A percentile compares a stretch with the other conserved stretches of the same genome.
Evolutionary conservation across 2,113 vertebrate species (phyloP).

Genomic region (Xiphophorus couchianus): DNA sequence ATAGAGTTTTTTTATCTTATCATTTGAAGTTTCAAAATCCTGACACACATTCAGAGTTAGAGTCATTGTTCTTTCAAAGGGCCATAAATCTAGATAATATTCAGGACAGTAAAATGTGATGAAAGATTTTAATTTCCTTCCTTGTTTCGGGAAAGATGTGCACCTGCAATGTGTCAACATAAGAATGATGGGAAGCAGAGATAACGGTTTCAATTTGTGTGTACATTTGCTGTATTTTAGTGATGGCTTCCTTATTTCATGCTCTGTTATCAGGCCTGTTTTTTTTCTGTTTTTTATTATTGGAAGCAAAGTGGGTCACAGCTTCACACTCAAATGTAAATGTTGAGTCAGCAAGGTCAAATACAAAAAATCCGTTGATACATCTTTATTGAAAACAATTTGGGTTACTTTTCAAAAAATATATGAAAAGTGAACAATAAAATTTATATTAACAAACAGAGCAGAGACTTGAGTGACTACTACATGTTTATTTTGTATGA

Average conservation of each 20-base stretch:
- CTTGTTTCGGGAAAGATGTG: constrained; percentile 12
- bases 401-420: too few relatives aligned
- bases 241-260: background rate
- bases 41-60: background rate
- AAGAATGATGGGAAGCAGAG: background rate
- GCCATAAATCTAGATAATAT: background rate
- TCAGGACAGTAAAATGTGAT: constrained; percentile 1
- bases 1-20: background rate
- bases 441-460: background rate
- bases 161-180: constrained; percentile 10
- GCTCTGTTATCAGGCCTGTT: background rate
- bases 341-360: background rate
- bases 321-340: background rate
- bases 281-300: background rate
- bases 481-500: background rate
- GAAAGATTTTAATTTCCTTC: constrained; percentile 23
- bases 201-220: background rate
- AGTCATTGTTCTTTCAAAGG: constrained; percentile 2
- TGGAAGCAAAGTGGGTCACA: background rate
- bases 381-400: background rate
- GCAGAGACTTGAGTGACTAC: background rate
- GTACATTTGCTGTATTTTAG: background rate
- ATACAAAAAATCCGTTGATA: background rate
- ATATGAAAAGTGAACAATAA: background rate
- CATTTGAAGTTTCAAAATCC: background rate